Evolutionary conservation across 2,113 vertebrate species (phyloP), one percentile per base, ranked within the genome.

Genomic region (Lamprologus ornatipinnis): DNA sequence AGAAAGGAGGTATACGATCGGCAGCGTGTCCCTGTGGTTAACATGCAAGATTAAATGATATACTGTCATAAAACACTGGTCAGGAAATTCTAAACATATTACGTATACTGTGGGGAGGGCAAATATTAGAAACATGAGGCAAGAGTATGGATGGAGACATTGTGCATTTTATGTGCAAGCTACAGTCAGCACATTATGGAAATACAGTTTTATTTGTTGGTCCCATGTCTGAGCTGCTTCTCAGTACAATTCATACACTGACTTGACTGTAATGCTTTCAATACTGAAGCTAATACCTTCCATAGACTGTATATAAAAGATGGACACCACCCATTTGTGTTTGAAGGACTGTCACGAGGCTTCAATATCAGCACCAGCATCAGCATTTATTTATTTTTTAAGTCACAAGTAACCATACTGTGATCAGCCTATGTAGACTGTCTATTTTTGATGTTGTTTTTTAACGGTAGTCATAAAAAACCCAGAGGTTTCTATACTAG

Each of bases 11-110:
- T 86, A 55, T 80, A 85, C 15, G 84, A 58, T 84, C 87, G 15
- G 28, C 47, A 33, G 85, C 12, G 8, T 81, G 65, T 85, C 85
- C 82, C 81, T 54, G 79, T 84, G 75, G 82, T 86, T 89, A 63
- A 87, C 87, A 82, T 85, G 81, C 55, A 7, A 89, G 82, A 87
- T 86, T 86, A 47, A 89, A 91, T 85, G 51, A 84, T 92, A 53
- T 75, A 35, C 51, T 33, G 51, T 81, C 84, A 79, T 90, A 84
- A 89, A 89, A 83, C 73, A 81, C 2, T 6, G 13, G 68, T 51
- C 12, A 47, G 79, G 81, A 83, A 85, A 87, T 88, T 90, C 70
- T 63, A 81, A 81, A 85, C 73, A 63, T 28, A 37, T 87, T 63
- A 81, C 51, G 15, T 84, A 17, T n/a, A 9, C 57, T n/a, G 47